A percentile compares a stretch with the other conserved stretches of the same genome.
These are phyloP conservation scores for Cryptocephalus primarius DNA, from an alignment of 2,888 invertebrate genomes.

Conservation along the genomic window DNA sequence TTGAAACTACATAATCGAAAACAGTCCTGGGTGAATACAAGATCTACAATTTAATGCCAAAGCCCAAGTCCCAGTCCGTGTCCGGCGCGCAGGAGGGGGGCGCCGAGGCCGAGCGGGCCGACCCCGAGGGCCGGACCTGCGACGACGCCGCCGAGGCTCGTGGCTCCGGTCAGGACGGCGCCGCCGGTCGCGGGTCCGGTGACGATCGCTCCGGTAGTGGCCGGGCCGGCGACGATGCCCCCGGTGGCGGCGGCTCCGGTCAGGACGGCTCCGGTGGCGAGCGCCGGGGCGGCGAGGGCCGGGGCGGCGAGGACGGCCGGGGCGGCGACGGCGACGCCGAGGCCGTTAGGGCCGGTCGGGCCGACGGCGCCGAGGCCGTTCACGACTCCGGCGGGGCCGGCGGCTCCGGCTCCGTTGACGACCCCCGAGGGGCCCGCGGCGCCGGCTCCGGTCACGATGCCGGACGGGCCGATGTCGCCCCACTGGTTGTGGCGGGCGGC, in stretches of 20 bases:
- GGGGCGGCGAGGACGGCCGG: background rate
- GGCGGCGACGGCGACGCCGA: conserved; percentile 2
- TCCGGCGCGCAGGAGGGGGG: background rate
- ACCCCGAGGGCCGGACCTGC: conserved; percentile 1
- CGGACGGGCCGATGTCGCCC: conserved; percentile 9
- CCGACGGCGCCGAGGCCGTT: conserved; percentile 14
- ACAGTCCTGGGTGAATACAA: too few relatives aligned
- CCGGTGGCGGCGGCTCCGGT: background rate
- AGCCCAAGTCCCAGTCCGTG: background rate
- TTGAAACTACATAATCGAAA: too few relatives aligned
- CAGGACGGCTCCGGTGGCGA: background rate
- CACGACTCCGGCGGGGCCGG: conserved; percentile 11
- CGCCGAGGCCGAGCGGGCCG: background rate
- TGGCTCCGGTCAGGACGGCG: conserved; percentile 4
- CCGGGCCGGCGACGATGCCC: background rate
- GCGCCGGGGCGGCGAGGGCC: background rate
- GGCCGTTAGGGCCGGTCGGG: conserved; percentile 12
- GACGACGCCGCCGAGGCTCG: conserved; percentile 3
- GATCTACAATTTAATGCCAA: too few relatives aligned
- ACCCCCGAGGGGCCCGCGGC: conserved; percentile 11
- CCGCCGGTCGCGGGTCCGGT: conserved; percentile 1
- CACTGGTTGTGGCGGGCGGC: conserved; percentile 1
- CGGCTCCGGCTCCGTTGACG: conserved; percentile 10
- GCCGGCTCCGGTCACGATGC: conserved; percentile 8
- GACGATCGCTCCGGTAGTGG: background rate